Conservation (phyloP, 1,140 invertebrate species). For the Metopolophium dirhodum region DNA sequence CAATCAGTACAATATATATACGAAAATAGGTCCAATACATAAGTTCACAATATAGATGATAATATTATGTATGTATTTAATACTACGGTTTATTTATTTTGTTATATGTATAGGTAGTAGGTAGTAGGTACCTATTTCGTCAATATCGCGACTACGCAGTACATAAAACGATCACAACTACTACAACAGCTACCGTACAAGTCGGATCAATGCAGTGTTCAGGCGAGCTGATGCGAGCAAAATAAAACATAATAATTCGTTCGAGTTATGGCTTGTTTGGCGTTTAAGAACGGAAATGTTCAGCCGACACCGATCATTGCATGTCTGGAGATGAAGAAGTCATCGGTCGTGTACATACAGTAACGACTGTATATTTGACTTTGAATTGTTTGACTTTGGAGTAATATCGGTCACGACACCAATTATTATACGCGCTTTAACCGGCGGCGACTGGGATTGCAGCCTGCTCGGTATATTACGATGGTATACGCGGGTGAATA, state of each 20-base stretch:
- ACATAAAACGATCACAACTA: not conserved
- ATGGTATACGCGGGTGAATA: not conserved
- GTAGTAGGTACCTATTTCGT: not conserved
- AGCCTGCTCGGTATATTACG: not conserved
- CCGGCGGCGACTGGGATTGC: not conserved
- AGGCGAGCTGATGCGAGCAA: not conserved
- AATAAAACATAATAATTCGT: not conserved
- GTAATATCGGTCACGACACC: not conserved
- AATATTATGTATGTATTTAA: not conserved
- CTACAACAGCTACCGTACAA: not conserved
- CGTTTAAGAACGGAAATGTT: not conserved
- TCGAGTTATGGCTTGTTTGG: not conserved
- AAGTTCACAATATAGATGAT: not conserved
- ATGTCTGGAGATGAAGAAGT: not conserved
- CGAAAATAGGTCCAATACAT: not conserved
- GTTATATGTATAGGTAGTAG: not conserved
- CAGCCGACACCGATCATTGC: not conserved
- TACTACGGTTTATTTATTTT: not conserved
- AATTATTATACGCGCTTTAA: not conserved
- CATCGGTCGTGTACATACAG: not conserved
- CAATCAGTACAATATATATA: not conserved
- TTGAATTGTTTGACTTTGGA: not conserved
- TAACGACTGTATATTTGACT: not conserved
- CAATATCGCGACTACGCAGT: not conserved
- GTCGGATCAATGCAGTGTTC: not conserved